Evolutionary conservation across 2,888 invertebrate genomes (phyloP).

Genomic region (Terebella lapidaria): DNA sequence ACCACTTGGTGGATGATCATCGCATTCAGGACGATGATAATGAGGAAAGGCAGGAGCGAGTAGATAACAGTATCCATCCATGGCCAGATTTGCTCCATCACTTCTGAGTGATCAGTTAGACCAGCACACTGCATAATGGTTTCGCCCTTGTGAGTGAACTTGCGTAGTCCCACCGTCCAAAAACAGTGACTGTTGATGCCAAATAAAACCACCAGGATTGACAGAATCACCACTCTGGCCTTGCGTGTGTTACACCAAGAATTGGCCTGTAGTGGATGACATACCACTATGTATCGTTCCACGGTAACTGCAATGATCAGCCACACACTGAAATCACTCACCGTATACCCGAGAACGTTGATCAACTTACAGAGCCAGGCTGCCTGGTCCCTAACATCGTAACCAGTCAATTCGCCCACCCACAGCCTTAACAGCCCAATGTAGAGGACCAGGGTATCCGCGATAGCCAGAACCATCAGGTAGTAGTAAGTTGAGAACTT

Average conservation of each 20-base stretch:
- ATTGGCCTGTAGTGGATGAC: slow-evolving; percentile 41
- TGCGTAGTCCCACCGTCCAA: slow-evolving; percentile 31
- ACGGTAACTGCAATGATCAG: slow-evolving; percentile 27
- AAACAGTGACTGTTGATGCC: slow-evolving; percentile 42
- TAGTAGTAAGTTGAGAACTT: slow-evolving; percentile 45
- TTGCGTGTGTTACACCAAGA: slow-evolving; percentile 36
- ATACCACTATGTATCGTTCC: slow-evolving; percentile 33
- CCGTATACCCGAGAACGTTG: slow-evolving; percentile 35
- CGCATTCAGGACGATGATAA: slow-evolving; percentile 39
- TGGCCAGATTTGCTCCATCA: slow-evolving; percentile 38
- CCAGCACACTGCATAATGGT: slow-evolving; percentile 22
- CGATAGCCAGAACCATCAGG: slow-evolving; percentile 40
- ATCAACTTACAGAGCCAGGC: slow-evolving; percentile 40
- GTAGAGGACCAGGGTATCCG: slow-evolving; percentile 43
- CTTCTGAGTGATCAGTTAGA: slow-evolving; percentile 18
- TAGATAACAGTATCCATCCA: slow-evolving; percentile 47
- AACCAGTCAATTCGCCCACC: slow-evolving; percentile 39
- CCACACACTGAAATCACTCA: slow-evolving; percentile 39
- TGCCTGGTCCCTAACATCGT: slow-evolving; percentile 32
- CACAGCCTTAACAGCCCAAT: slow-evolving; percentile 42
- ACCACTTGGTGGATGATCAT: slow-evolving; percentile 43
- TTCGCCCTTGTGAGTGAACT: slow-evolving; percentile 17
- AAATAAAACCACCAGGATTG: slow-evolving; percentile 32
- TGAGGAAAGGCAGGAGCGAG: slow-evolving; percentile 42
- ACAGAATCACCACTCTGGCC: slow-evolving; percentile 30